Percentiles rank a stretch among this genome's conserved stretches.
phyloP scores from a whole-genome alignment of 2,888 invertebrate genomes.

The Malacosoma neustria region DNA sequence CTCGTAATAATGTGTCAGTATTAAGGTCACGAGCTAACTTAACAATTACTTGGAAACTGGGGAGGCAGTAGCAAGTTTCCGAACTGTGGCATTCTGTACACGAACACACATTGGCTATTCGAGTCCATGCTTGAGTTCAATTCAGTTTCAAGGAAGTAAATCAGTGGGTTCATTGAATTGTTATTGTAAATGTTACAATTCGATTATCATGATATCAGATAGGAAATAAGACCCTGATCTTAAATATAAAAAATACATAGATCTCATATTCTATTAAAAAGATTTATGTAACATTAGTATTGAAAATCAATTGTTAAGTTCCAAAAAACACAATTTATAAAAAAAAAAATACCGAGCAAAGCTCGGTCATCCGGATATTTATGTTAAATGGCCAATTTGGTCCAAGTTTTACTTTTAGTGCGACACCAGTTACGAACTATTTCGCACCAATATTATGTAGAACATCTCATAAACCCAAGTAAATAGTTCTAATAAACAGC shows the following conservation, averaged over 20 bases:
- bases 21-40: slow-evolving; percentile 3
- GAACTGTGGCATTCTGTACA: slow-evolving; percentile 12
- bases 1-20: slow-evolving; percentile 15
- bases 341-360: no score
- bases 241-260: no score
- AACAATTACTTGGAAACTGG: slow-evolving; percentile 18
- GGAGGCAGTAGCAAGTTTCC: slow-evolving; percentile 18
- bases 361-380: no score
- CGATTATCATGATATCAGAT: no score
- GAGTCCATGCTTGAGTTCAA: background rate
- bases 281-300: no score
- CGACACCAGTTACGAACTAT: background rate
- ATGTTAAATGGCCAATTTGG: background rate
- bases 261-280: no score
- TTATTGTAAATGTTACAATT: no score
- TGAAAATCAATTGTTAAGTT: no score
- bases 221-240: no score
- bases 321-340: no score
- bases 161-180: no score
- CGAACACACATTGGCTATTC: background rate
- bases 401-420: background rate
- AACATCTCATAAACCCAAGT: background rate
- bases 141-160: background rate
- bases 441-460: background rate
- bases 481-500: background rate